Conservation (phyloP, 2,888 invertebrate genomes). For the Agriopis leucophaearia region DNA sequence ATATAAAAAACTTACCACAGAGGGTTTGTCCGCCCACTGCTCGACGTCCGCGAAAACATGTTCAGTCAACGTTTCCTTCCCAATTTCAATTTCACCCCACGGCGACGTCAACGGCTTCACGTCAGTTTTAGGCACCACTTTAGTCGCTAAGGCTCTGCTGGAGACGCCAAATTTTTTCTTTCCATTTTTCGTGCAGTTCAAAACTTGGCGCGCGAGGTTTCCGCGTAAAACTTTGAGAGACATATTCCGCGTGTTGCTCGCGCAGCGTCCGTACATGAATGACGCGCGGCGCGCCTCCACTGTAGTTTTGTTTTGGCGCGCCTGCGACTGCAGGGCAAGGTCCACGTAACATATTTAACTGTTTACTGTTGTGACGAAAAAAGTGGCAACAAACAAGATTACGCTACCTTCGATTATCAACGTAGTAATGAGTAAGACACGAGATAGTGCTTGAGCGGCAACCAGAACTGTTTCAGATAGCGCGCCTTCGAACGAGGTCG, state of each 20-base stretch:
- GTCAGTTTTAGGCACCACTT: slow-evolving; percentile 67
- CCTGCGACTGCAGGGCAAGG: slow-evolving; percentile 68
- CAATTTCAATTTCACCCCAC: slow-evolving; percentile 84
- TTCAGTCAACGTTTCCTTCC: slow-evolving; percentile 86
- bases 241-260: slow-evolving; percentile 70
- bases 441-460: slow-evolving; percentile 10
- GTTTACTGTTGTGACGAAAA: slow-evolving; percentile 54
- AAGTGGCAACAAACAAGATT: slow-evolving; percentile 57
- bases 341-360: slow-evolving; percentile 66
- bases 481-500: slow-evolving; percentile 3
- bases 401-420: slow-evolving; percentile 50
- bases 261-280: slow-evolving; percentile 66
- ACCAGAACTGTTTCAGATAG: slow-evolving; percentile 16
- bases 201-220: slow-evolving; percentile 72
- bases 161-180: slow-evolving; percentile 54
- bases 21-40: slow-evolving; percentile 86
- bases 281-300: slow-evolving; percentile 53
- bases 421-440: slow-evolving; percentile 53
- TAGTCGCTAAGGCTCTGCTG: slow-evolving; percentile 68
- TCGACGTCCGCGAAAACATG: slow-evolving; percentile 86
- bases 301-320: slow-evolving; percentile 70
- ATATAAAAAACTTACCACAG: slow-evolving; percentile 85
- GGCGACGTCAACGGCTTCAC: slow-evolving; percentile 70
- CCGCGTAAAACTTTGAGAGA: slow-evolving; percentile 82
- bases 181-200: slow-evolving; percentile 64